These are phyloP conservation scores for Ctenodactylus gundi DNA, from an alignment of 2,113 vertebrate genomes.

Conservation along the genomic window DNA sequence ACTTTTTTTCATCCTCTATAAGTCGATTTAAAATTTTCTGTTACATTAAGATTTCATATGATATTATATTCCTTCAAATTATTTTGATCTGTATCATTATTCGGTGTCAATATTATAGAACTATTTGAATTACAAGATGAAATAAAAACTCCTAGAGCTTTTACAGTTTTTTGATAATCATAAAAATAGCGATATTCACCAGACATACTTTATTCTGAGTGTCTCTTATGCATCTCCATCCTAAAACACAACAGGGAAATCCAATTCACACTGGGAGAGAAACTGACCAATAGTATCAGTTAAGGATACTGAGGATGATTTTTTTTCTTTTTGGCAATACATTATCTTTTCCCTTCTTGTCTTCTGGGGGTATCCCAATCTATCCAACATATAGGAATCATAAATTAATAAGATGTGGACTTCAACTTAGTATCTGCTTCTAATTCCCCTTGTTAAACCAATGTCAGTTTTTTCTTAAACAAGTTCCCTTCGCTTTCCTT, in stretches of 20 bases:
- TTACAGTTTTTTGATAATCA: background rate
- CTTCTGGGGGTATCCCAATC: background rate
- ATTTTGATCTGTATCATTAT: background rate
- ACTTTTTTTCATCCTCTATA: background rate
- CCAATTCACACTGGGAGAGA: background rate
- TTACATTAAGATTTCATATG: background rate
- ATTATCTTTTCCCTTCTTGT: background rate
- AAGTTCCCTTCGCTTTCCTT: no score
- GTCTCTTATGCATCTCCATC: background rate
- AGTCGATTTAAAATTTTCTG: background rate
- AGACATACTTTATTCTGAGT: background rate
- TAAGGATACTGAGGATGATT: background rate
- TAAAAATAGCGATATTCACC: background rate
- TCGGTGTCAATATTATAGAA: background rate
- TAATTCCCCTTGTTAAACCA: background rate
- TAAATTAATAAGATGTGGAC: background rate
- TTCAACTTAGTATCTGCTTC: background rate
- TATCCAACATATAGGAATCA: background rate
- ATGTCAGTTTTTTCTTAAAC: background rate
- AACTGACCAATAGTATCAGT: background rate
- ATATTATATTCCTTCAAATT: conserved; percentile 7
- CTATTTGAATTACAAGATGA: background rate
- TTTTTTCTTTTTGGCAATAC: background rate
- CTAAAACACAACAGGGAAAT: background rate
- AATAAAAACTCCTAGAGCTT: background rate